Percentiles rank a stretch among this genome's conserved stretches.
phyloP scores from a whole-genome alignment of 2,797 vertebrate species.

The Saxicola maurus region DNA sequence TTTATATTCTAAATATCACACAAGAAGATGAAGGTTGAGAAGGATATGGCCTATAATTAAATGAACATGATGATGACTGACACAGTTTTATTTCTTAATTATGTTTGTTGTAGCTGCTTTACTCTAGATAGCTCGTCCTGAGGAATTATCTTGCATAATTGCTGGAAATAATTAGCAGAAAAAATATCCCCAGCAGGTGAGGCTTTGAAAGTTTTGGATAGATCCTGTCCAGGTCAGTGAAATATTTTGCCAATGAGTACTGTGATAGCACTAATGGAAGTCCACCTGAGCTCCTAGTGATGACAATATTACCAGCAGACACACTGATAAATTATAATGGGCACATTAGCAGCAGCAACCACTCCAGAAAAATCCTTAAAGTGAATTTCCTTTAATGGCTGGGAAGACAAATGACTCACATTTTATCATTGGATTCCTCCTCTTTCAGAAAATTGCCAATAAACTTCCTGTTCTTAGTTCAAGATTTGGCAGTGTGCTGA shows the following conservation, averaged over 20 bases:
- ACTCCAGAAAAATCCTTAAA: slow-evolving; percentile 46
- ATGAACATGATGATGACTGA: slow-evolving; percentile 1
- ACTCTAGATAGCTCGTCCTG: neutral
- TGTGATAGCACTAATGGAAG: slow-evolving; percentile 8
- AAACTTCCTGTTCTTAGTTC: slow-evolving; percentile 41
- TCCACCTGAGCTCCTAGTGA: slow-evolving; percentile 29
- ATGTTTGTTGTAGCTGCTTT: neutral
- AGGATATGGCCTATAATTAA: neutral
- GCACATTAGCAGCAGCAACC: neutral
- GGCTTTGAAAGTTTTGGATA: slow-evolving; percentile 6
- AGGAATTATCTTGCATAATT: neutral
- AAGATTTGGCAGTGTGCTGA: slow-evolving; percentile 20
- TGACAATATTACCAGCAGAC: slow-evolving; percentile 19
- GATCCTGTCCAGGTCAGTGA: neutral
- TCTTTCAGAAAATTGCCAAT: slow-evolving; percentile 59
- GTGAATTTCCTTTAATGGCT: slow-evolving; percentile 41
- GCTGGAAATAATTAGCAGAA: slow-evolving; percentile 19
- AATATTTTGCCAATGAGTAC: slow-evolving; percentile 14
- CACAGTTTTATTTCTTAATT: slow-evolving; percentile 34
- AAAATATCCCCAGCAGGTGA: neutral
- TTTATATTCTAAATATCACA: neutral
- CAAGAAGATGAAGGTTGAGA: neutral
- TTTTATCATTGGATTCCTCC: slow-evolving; percentile 55
- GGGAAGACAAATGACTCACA: slow-evolving; percentile 53
- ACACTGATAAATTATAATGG: slow-evolving; percentile 42